Evolutionary conservation across 2,888 invertebrate species (phyloP), one percentile per base, ranked within the genome.

Genomic region (Aleiodes testaceus): DNA sequence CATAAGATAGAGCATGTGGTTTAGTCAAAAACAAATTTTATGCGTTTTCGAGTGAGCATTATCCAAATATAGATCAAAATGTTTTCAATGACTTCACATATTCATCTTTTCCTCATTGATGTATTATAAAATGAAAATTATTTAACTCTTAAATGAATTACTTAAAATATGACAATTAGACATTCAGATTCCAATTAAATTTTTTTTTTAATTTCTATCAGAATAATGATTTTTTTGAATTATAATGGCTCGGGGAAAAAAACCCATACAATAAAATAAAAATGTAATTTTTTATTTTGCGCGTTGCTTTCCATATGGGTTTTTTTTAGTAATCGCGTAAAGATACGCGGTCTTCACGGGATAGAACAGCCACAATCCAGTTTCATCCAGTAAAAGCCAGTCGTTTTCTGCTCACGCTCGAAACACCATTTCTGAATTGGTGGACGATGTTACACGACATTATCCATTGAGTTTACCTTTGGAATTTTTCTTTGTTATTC

Each of bases 311-410:
- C 22, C 53, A 53, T 30, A 53, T 53, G 53, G 53, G 52, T 52
- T 52, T 52, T 22, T n/a, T 52, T 52, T 26, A 22, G 26, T 14
- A 26, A 30, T 2, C 26, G 26, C 36, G 53, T 22, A n/a, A 7
- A 20, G 49, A 72, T 66, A 69, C 74, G 72, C 77, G 72, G 77
- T 72, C 76, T 68, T 76, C 74, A 76, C 80, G 72, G 68, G 83
- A 80, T 82, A 67, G 75, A 84, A 82, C 83, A 81, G 83, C 82
- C 72, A 70, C 71, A 74, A 83, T 80, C 84, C 84, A 84, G 84
- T 83, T 84, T 74, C 75, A 82, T 78, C 83, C 83, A 80, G 83
- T 79, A 72, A 20, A 70, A 83, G 36, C 36, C 36, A 36, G 36
- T 36, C 36, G 9, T 3, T n/a, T n/a, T 78, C 79, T 59, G 42